Percentiles rank a stretch among this genome's conserved stretches.
Evolutionary conservation across 37 sponge, comb jelly and placozoan genomes (phyloP).

Genomic region (Aplysina aerophoba): DNA sequence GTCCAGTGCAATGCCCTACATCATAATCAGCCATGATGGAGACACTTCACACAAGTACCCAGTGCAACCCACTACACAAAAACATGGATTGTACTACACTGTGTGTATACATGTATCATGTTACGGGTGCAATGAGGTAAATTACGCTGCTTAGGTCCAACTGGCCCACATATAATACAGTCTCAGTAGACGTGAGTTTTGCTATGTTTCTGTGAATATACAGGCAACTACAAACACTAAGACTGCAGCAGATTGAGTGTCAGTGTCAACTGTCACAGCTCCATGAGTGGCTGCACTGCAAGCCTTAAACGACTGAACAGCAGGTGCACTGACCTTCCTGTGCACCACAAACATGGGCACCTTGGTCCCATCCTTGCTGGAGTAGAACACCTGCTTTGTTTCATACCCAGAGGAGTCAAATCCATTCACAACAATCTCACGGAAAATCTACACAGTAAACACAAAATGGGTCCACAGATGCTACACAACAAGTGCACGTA

Average conservation of each 20-base stretch:
- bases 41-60: not conserved
- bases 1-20: constrained; percentile 78
- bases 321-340: constrained; percentile 63
- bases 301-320: not conserved
- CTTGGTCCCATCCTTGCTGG: constrained; percentile 89
- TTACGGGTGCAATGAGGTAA: too few relatives aligned
- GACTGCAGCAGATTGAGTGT: too few relatives aligned
- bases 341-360: constrained; percentile 96
- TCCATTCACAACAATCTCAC: constrained; percentile 83
- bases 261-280: too few relatives aligned
- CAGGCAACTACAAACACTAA: too few relatives aligned
- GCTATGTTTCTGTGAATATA: too few relatives aligned
- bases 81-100: too few relatives aligned
- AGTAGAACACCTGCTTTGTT: constrained; percentile 88
- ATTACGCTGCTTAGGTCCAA: too few relatives aligned
- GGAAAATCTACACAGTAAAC: constrained; percentile 59
- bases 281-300: too few relatives aligned
- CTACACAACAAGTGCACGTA: not conserved
- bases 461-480: not conserved
- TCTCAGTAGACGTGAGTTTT: not conserved
- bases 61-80: too few relatives aligned
- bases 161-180: too few relatives aligned
- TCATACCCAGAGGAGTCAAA: constrained; percentile 76
- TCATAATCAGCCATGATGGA: not conserved
- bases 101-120: too few relatives aligned